phyloP scores from a whole-genome alignment of 1,140 invertebrate genomes.

The Temnothorax nylanderi region DNA sequence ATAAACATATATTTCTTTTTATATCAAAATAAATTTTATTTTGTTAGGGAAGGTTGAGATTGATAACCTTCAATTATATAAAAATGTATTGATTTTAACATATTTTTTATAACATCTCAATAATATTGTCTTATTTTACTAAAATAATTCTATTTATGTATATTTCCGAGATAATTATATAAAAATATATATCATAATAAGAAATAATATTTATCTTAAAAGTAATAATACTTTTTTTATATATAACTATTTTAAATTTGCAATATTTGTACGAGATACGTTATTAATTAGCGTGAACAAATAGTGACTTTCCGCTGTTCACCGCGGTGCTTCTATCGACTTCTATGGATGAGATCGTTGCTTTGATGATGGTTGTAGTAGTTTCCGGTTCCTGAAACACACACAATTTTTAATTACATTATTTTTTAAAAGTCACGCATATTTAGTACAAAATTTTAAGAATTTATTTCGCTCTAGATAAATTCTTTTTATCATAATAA shows the following conservation, averaged over 20 bases:
- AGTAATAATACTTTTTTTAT: slow-evolving; percentile 62
- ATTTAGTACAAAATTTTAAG: not conserved
- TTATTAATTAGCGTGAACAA: slow-evolving; percentile 79
- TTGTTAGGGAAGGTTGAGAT: not conserved
- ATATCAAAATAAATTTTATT: not conserved
- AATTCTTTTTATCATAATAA: not conserved
- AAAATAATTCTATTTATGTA: slow-evolving; percentile 1
- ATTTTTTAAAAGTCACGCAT: not conserved
- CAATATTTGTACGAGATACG: slow-evolving; percentile 6
- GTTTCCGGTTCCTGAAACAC: slow-evolving; percentile 68
- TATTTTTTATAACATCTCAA: slow-evolving; percentile 14
- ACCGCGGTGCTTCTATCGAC: slow-evolving; percentile 61
- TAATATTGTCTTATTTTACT: not conserved
- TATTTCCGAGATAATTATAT: not conserved
- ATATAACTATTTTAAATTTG: slow-evolving; percentile 19
- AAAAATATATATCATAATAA: not conserved
- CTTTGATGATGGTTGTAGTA: slow-evolving; percentile 72
- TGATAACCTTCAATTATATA: slow-evolving; percentile 3
- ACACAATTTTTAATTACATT: not conserved
- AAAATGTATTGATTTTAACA: slow-evolving; percentile 49
- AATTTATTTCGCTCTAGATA: not conserved
- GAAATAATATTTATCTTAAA: slow-evolving; percentile 11
- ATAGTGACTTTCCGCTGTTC: slow-evolving; percentile 66
- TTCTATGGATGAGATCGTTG: slow-evolving; percentile 75
- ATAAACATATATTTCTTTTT: not conserved